phyloP scores from a whole-genome alignment of 2,797 vertebrate genomes.

The Balearica regulorum region DNA sequence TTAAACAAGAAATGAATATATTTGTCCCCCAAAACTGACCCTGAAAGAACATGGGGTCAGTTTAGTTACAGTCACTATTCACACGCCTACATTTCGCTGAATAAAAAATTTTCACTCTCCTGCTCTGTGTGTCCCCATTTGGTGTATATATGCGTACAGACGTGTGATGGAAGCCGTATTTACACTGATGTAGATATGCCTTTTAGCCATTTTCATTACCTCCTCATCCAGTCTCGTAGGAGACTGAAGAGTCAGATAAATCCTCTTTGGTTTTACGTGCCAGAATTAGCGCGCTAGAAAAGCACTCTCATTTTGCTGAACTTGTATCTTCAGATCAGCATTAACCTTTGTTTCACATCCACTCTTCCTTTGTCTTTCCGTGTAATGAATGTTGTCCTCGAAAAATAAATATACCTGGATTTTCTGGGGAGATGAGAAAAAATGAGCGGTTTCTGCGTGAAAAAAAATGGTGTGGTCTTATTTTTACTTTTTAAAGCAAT shows the following conservation, averaged over 20 bases:
- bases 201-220: background rate
- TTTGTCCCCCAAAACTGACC: background rate
- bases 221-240: background rate
- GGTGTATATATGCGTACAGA: background rate
- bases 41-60: background rate
- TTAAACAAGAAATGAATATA: background rate
- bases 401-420: background rate
- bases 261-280: background rate
- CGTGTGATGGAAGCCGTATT: background rate
- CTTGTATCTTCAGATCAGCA: background rate
- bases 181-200: background rate
- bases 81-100: background rate
- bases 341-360: background rate
- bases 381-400: background rate
- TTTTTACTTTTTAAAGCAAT: background rate
- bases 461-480: rapidly evolving
- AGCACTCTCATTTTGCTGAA: background rate
- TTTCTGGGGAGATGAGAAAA: background rate
- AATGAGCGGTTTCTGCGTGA: rapidly evolving
- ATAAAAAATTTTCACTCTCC: background rate
- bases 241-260: background rate
- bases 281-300: background rate
- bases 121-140: background rate
- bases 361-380: background rate
- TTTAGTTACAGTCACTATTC: background rate